These are phyloP conservation scores for Drosophila sucinea DNA, from an alignment of 1,140 invertebrate species.

Conservation along the genomic window DNA sequence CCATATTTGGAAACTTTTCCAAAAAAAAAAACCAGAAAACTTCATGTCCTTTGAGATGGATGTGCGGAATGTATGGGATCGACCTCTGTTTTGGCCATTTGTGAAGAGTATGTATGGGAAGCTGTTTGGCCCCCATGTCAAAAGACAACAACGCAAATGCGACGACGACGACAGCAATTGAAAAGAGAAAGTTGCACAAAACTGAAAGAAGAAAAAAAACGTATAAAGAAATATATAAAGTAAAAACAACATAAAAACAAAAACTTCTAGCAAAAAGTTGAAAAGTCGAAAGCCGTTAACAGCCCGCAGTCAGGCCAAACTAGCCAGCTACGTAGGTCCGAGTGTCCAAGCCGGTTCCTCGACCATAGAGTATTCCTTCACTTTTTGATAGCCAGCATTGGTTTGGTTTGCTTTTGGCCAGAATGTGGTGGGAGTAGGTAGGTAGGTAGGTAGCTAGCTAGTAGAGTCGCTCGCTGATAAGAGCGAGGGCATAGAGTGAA, in stretches of 20 bases:
- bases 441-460: background rate
- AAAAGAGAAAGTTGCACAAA: conserved; percentile 77
- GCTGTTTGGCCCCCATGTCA: conserved; percentile 46
- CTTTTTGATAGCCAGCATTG: conserved; percentile 6
- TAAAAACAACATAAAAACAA: conserved; percentile 23
- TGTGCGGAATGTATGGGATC: background rate
- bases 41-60: conserved; percentile 5
- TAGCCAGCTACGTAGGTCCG: background rate
- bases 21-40: background rate
- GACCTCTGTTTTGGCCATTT: conserved; percentile 18
- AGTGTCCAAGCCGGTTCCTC: conserved; percentile 21
- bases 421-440: conserved; percentile 5
- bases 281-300: conserved; percentile 67
- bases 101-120: conserved; percentile 11
- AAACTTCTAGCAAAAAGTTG: conserved; percentile 71
- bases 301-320: conserved; percentile 2
- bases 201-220: conserved; percentile 24
- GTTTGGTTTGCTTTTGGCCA: background rate
- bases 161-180: conserved; percentile 64
- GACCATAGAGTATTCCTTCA: conserved; percentile 1
- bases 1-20: background rate
- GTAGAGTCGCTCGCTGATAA: conserved; percentile 39
- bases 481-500: conserved; percentile 28
- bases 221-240: conserved; percentile 8
- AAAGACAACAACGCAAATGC: conserved; percentile 35